A percentile compares a stretch with the other conserved stretches of the same genome.
These are phyloP conservation scores for Cherax quadricarinatus DNA, from an alignment of 1,140 invertebrate genomes.

Conservation along the genomic window DNA sequence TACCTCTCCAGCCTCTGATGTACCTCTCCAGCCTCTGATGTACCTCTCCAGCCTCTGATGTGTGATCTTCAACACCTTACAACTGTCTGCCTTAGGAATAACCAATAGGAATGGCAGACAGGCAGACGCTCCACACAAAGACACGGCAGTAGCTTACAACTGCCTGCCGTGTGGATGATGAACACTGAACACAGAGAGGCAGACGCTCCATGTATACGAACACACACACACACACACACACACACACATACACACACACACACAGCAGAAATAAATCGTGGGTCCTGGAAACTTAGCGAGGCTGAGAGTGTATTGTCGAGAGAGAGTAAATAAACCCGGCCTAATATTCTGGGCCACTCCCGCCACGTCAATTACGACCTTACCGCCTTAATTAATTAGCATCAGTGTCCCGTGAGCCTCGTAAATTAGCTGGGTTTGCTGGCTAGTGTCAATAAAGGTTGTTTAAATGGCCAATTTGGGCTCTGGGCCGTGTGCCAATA, in stretches of 20 bases:
- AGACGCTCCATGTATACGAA: neutral
- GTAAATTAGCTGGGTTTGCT: slow-evolving; percentile 68
- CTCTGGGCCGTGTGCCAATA: slow-evolving; percentile 46
- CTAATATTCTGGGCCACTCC: slow-evolving; percentile 56
- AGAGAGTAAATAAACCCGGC: slow-evolving; percentile 49
- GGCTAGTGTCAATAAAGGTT: slow-evolving; percentile 62
- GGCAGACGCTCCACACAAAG: too few species aligned
- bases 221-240: slow-evolving; percentile 33
- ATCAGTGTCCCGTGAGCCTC: slow-evolving; percentile 61
- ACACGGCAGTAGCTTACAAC: too few species aligned
- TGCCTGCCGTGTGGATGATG: too few species aligned
- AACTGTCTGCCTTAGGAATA: too few species aligned
- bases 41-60: too few species aligned
- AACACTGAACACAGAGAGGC: neutral
- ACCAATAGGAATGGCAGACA: too few species aligned
- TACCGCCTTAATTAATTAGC: slow-evolving; percentile 67
- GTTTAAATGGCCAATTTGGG: slow-evolving; percentile 59
- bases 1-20: too few species aligned
- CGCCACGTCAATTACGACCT: slow-evolving; percentile 67
- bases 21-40: too few species aligned
- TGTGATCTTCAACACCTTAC: too few species aligned
- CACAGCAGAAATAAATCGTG: slow-evolving; percentile 3
- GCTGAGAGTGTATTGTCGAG: slow-evolving; percentile 61
- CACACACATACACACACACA: slow-evolving; percentile 51
- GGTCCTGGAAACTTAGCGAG: slow-evolving; percentile 18